Evolutionary conservation across 2,888 invertebrate species (phyloP), one percentile per base, ranked within the genome.

Genomic region (Apeira syringaria): DNA sequence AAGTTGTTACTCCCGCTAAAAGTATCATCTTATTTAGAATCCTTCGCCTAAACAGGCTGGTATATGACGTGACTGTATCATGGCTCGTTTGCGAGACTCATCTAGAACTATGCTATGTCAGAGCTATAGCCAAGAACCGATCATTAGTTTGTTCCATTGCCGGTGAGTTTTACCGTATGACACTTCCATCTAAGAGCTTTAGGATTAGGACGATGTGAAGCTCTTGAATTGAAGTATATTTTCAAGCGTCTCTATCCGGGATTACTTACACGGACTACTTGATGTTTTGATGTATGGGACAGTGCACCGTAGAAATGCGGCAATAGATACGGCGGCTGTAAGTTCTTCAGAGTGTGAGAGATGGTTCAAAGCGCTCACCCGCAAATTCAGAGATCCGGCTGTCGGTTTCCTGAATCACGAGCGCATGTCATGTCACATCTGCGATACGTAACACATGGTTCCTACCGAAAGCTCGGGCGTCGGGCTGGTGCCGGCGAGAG

Each of bases 401-500:
- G 32, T 26, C 27, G 35, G 27, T 26, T 18, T 24, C 28, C 29
- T 29, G 37, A 28, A 20, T 28, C 15, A 31, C 43, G 31, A 43
- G 32, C 40, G 45, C 39, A 40, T 41, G 32, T 36, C 39, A 35
- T 25, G 31, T 46, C 33, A 44, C 38, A 29, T 36, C 12, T 25
- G 17, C 13, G 12, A 24, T 27, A 36, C 12, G 35, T 42, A 38
- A 34, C 46, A 46, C 46, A 46, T 46, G 46, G 40, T 36, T 27
- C 39, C 27, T 44, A 27, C 77, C 77, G 65, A 64, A 67, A 75
- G 80, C 79, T 69, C 64, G 50, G 64, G 65, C 63, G 60, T 64
- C 58, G 53, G 37, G 63, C 53, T 56, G 57, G 61, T 51, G 61
- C 52, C 50, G 55, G 53, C 39, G 57, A 52, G 59, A 52, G 59